A percentile compares a stretch with the other conserved stretches of the same genome.
phyloP scores from a whole-genome alignment of 2,888 invertebrate genomes.

The Trachelus troglodyta region DNA sequence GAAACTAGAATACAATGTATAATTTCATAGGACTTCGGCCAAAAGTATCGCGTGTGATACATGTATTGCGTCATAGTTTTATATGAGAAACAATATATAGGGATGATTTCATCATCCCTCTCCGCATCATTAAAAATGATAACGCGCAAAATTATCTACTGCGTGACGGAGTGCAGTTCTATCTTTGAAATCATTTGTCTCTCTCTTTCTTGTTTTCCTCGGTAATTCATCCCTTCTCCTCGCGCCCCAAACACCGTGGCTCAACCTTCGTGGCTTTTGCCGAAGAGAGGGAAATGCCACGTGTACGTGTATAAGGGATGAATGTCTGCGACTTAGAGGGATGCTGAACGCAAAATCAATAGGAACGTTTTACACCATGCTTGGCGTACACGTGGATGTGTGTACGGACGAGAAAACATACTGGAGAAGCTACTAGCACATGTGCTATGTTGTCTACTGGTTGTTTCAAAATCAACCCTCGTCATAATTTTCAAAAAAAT shows the following conservation, averaged over 20 bases:
- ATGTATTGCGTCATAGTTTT: background rate
- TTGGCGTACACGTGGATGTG: conserved; percentile 32
- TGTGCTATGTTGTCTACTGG: background rate
- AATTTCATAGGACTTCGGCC: background rate
- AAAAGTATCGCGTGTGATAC: background rate
- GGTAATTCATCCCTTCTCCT: background rate
- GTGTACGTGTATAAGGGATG: background rate
- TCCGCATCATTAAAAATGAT: background rate
- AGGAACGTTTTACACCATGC: conserved; percentile 35
- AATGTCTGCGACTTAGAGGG: conserved; percentile 29
- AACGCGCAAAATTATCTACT: background rate
- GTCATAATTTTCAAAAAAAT: background rate
- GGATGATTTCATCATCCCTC: background rate
- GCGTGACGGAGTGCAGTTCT: background rate
- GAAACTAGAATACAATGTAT: background rate
- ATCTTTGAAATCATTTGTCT: background rate
- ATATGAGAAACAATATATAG: background rate
- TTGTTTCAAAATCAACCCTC: background rate
- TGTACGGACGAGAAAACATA: background rate
- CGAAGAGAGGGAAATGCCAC: background rate
- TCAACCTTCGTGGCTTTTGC: background rate
- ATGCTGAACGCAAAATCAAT: conserved; percentile 60
- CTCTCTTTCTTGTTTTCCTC: background rate
- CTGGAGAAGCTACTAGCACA: background rate
- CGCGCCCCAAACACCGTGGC: background rate